A percentile compares a stretch with the other conserved stretches of the same genome.
Evolutionary conservation across 2,113 vertebrate species (phyloP).

Genomic region (Zosterops lateralis): DNA sequence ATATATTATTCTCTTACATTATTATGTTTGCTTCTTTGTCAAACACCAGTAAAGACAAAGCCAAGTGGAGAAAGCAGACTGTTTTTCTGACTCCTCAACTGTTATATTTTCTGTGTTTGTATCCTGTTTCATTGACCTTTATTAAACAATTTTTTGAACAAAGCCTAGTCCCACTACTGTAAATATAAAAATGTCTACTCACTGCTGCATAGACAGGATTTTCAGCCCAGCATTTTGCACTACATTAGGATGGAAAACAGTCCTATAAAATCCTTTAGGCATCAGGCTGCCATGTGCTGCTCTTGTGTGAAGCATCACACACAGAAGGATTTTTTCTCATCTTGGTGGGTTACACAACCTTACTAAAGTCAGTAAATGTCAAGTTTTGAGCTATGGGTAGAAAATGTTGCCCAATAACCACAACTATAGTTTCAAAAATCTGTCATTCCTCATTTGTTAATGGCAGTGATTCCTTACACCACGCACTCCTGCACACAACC

Average conservation of each 20-base stretch:
- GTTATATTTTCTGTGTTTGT: neutral
- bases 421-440: conserved; percentile 64
- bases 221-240: conserved; percentile 7
- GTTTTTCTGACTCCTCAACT: neutral
- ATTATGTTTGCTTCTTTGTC: conserved; percentile 5
- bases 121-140: conserved; percentile 24
- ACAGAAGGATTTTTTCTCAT: neutral
- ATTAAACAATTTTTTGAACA: neutral
- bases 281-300: neutral
- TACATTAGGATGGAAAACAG: neutral
- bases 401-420: conserved; percentile 68
- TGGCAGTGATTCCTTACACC: conserved; percentile 47
- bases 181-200: neutral
- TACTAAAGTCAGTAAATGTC: conserved; percentile 66
- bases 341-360: conserved; percentile 48
- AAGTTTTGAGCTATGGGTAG: conserved; percentile 68
- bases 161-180: neutral
- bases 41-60: neutral
- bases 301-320: conserved; percentile 3
- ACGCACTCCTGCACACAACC: neutral
- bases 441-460: conserved; percentile 70
- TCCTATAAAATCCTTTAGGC: neutral
- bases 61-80: neutral
- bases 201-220: neutral
- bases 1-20: neutral